Base-by-base conservation (phyloP, 1,140 invertebrate species). In the Lutraria rhynchaena region DNA sequence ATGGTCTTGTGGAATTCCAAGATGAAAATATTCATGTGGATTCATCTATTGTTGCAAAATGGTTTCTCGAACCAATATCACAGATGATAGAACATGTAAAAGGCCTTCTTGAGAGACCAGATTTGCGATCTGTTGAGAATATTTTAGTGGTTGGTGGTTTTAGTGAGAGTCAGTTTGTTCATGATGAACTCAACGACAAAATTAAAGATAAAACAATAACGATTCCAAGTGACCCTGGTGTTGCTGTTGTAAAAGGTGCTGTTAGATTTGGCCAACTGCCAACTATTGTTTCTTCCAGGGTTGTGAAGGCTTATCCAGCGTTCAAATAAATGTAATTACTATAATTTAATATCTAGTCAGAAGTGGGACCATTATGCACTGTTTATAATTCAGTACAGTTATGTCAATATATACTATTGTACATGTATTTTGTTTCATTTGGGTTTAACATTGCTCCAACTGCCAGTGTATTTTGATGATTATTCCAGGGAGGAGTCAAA, bases 91-190 rank as follows among this genome's bases (percentile, higher is more conserved):
- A 67, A 31, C 61, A 78, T 49, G 51, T 78, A 1, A 0, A 24
- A 29, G 11, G 24, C 5, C n/a, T 78, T 29, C 53, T 78, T 1
- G 46, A 44, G 2, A 44, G 58, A 17, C 46, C 75, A 29, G 51
- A 78, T 37, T 53, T 78, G 29, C 0, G 29, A 11, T 57, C 31
- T 11, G 60, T 78, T 17, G 41, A 69, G 33, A 67, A 33, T 22
- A 27, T 78, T 11, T 29, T 78, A 29, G 33, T 78, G 63, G 63
- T 78, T 65, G 75, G 75, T 3, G 75, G 75, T 44, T 78, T 78
- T 51, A 60, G 46, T 19, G 75, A 78, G 33, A 57, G 75, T 69
- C 65, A 41, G 31, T 55, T 65, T 27, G 75, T 78, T 19, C 60
- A 78, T 22, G 60, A 76, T 11, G 58, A 51, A 24, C 22, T 76